phyloP scores from a whole-genome alignment of 2,888 invertebrate genomes.

The Eristalinus aeneus region DNA sequence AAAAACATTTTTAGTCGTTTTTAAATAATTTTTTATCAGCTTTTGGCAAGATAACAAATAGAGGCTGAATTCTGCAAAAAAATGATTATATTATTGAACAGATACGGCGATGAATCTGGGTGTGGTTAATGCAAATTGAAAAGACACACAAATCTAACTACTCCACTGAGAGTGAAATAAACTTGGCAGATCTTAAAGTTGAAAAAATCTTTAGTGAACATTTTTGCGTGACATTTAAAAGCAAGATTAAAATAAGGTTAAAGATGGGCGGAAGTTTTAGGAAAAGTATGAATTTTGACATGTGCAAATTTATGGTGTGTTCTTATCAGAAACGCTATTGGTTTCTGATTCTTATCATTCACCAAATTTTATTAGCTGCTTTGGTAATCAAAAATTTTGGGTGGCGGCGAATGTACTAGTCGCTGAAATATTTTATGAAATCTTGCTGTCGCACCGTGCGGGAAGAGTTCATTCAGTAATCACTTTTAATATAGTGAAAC shows the following conservation, averaged over 20 bases:
- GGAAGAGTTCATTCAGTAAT: background rate
- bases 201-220: background rate
- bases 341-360: background rate
- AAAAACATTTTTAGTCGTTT: background rate
- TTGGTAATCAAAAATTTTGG: background rate
- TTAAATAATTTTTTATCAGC: background rate
- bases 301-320: background rate
- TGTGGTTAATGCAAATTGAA: constrained; percentile 3
- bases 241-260: background rate
- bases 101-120: background rate
- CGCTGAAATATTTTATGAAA: background rate
- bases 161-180: background rate
- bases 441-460: background rate
- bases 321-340: background rate
- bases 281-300: background rate
- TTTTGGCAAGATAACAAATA: background rate
- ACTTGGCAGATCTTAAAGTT: background rate
- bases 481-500: background rate
- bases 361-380: background rate
- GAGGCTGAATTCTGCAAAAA: background rate
- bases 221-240: background rate
- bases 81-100: background rate
- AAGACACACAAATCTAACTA: background rate
- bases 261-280: background rate
- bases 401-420: background rate